Evolutionary conservation across 2,797 vertebrate species (phyloP), one percentile per base, ranked within the genome.

Genomic region (Alauda arvensis): DNA sequence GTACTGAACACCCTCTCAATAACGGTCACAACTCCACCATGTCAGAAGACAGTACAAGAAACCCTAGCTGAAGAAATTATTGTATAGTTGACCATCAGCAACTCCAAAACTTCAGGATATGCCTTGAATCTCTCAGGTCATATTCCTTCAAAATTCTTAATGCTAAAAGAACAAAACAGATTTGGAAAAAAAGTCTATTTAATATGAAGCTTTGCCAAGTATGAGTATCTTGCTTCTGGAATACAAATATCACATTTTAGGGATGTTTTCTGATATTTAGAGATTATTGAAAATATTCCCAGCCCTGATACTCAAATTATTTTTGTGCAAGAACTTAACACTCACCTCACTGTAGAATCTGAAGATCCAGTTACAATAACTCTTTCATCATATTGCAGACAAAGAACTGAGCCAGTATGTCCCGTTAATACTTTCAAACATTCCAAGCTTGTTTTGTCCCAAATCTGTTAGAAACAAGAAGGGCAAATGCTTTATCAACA

Each of bases 321-420:
- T 79, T 87, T 48, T 40, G 34, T 37, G 42, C 48, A 66, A 56
- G 83, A 55, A 10, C 14, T 46, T 52, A 43, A 43, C 23, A 23
- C 95, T 95, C 87, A 99, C 99, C 99, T 98, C 93, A 99, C 98
- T 75, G 99, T 99, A 20, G 99, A 99, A 95, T 99, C 99, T 49
- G 99, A 99, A 68, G 99, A 99, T 89, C 99, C 99, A 23, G 99
- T 99, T 95, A 99, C 99, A 85, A 99, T 99, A 95, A 99, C 99
- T 94, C 99, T 97, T 83, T 99, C 99, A 53, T 99, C 99, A 70
- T 99, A 99, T 94, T 99, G 99, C 93, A 99, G 98, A 97, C 99
- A 99, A 89, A 99, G 97, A 94, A 99, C 99, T 7, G 99, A 99
- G 92, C 99, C 99, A 46, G 99, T 99, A 96, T 99, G 99, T 89